phyloP scores from a whole-genome alignment of 2,888 invertebrate species.

The Scrobipalpa atriplicella region DNA sequence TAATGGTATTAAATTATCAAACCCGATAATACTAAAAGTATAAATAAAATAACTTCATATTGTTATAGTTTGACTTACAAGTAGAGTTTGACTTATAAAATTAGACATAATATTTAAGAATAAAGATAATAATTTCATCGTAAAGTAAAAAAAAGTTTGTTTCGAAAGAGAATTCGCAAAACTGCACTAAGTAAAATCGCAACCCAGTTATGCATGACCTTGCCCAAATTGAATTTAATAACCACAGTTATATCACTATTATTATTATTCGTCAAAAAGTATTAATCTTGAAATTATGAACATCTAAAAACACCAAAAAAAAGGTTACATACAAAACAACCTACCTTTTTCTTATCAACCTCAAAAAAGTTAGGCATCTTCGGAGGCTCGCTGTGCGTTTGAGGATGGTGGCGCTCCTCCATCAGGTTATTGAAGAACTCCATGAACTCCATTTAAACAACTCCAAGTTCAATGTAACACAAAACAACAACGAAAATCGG shows the following conservation, averaged over 20 bases:
- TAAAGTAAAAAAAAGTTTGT: too few relatives aligned
- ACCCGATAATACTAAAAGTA: too few relatives aligned
- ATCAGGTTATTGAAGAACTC: conserved; percentile 69
- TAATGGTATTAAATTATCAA: not conserved
- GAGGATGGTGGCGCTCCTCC: conserved; percentile 64
- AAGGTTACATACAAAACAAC: conserved; percentile 33
- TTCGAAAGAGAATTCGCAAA: too few relatives aligned
- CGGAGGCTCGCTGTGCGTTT: conserved; percentile 58
- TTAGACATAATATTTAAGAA: too few relatives aligned
- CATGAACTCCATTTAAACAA: conserved; percentile 71
- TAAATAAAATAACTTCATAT: too few relatives aligned
- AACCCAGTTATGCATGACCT: too few relatives aligned
- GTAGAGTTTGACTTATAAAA: too few relatives aligned
- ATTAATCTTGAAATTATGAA: not conserved
- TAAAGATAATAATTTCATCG: too few relatives aligned
- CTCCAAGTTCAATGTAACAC: conserved; percentile 49
- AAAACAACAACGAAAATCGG: conserved; percentile 38
- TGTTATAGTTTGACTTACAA: too few relatives aligned
- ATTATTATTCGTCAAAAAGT: not conserved
- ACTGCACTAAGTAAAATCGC: too few relatives aligned
- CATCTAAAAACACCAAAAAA: not conserved
- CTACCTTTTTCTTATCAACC: conserved; percentile 76
- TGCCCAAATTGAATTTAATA: too few relatives aligned
- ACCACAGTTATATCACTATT: too few relatives aligned
- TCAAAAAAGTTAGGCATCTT: conserved; percentile 77